These are phyloP conservation scores for Caenorhabditis sulstoni DNA, from an alignment of 2,888 invertebrate species.

Conservation along the genomic window DNA sequence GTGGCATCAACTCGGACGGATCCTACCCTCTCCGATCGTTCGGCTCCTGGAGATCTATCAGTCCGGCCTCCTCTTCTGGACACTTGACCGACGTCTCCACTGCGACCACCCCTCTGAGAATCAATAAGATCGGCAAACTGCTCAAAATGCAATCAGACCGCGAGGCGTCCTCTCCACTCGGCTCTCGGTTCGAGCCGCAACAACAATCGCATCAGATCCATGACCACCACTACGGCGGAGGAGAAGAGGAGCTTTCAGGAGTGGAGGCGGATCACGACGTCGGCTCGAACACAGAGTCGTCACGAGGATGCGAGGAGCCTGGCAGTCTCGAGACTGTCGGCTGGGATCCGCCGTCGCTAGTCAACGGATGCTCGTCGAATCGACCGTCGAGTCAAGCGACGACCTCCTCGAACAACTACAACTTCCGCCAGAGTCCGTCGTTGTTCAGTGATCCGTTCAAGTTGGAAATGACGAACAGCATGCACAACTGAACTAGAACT, in stretches of 20 bases:
- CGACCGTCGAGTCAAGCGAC: constrained; percentile 14
- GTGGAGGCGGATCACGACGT: constrained; percentile 65
- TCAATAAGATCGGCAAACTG: constrained; percentile 75
- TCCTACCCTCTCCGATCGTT: constrained; percentile 61
- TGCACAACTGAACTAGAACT: constrained; percentile 51
- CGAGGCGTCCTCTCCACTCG: constrained; percentile 42
- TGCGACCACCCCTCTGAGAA: constrained; percentile 68
- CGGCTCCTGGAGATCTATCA: constrained; percentile 59
- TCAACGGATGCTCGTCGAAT: constrained; percentile 20
- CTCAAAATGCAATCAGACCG: constrained; percentile 65
- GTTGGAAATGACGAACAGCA: constrained; percentile 70
- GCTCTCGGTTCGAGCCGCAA: constrained; percentile 8
- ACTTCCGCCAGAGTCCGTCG: constrained; percentile 74
- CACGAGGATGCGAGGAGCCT: constrained; percentile 63
- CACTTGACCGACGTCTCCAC: constrained; percentile 42
- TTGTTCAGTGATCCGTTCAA: constrained; percentile 77
- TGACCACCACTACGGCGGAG: not conserved
- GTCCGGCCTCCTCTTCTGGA: constrained; percentile 57
- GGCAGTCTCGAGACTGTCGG: constrained; percentile 40
- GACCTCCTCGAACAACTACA: constrained; percentile 23
- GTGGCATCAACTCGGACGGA: constrained; percentile 46
- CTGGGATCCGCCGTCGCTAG: constrained; percentile 49
- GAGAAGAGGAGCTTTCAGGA: constrained; percentile 62
- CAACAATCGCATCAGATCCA: not conserved
- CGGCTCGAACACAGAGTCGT: constrained; percentile 72